phyloP scores from a whole-genome alignment of 1,140 invertebrate species.

The Drosophila ercepeae region DNA sequence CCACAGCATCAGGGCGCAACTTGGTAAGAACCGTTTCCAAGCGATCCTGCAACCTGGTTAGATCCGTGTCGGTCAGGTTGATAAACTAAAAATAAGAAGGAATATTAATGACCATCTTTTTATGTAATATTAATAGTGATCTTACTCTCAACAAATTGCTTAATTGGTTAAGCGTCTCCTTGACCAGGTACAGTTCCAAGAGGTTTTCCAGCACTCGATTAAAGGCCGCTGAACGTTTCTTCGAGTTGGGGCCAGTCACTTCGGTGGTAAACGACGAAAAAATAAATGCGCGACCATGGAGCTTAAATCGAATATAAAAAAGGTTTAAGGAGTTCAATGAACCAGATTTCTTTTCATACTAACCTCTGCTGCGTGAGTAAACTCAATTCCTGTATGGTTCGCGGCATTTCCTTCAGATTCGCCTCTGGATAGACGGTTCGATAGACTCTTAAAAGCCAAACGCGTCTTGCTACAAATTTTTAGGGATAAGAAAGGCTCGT shows the following conservation, averaged over 20 bases:
- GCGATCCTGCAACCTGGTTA: conserved; percentile 87
- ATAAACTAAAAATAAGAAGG: conserved; percentile 87
- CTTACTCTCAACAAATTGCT: conserved; percentile 91
- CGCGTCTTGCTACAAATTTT: conserved; percentile 87
- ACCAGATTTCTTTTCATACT: neutral
- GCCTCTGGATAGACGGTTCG: conserved; percentile 85
- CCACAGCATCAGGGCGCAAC: conserved; percentile 93
- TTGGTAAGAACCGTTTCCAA: conserved; percentile 88
- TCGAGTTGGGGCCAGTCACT: conserved; percentile 83
- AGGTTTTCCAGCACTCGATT: conserved; percentile 88
- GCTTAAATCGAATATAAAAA: conserved; percentile 9
- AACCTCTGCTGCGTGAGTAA: conserved; percentile 90
- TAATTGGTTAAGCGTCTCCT: conserved; percentile 88
- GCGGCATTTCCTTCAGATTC: conserved; percentile 90
- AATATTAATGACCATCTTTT: neutral
- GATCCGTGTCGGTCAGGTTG: conserved; percentile 86
- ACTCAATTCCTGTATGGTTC: conserved; percentile 92
- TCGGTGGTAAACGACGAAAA: conserved; percentile 87
- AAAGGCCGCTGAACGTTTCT: conserved; percentile 84
- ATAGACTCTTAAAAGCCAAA: conserved; percentile 87
- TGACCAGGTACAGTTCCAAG: conserved; percentile 90
- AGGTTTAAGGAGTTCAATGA: conserved; percentile 3
- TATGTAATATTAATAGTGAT: neutral
- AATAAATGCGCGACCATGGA: conserved; percentile 91
- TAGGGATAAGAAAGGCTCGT: neutral